phyloP scores from a whole-genome alignment of 2,888 invertebrate genomes.

The Mythimna ferrago region DNA sequence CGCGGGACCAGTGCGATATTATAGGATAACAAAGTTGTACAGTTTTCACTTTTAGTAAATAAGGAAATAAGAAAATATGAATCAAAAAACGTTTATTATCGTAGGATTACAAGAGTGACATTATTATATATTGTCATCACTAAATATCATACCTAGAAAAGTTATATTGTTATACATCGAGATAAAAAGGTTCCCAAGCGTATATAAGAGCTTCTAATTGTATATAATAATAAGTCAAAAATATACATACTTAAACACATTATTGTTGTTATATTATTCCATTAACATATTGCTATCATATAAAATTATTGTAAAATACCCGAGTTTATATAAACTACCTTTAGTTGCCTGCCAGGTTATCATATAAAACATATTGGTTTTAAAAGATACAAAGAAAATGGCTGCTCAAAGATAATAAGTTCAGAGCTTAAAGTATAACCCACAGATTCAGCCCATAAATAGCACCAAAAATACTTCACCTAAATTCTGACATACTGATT shows the following conservation, averaged over 20 bases:
- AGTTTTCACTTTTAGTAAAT: background rate
- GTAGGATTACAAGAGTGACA: slow-evolving; percentile 10
- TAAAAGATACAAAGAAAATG: background rate
- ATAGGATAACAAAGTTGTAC: background rate
- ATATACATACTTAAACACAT: background rate
- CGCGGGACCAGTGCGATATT: too few species aligned
- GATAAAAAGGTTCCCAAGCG: slow-evolving; percentile 4
- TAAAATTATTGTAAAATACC: background rate
- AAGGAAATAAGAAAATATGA: background rate
- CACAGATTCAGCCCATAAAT: background rate
- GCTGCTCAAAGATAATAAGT: background rate
- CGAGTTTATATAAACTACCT: background rate
- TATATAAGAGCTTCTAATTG: slow-evolving; percentile 9
- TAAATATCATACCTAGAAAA: slow-evolving; percentile 15
- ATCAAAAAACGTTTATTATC: slow-evolving; percentile 8
- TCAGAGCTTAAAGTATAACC: background rate
- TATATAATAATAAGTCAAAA: background rate
- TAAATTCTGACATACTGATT: background rate
- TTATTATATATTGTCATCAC: slow-evolving; percentile 12
- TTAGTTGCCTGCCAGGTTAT: background rate
- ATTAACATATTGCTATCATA: background rate
- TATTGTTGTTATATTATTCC: background rate
- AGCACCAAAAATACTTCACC: background rate
- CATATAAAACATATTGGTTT: background rate
- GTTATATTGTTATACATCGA: slow-evolving; percentile 2